Percentiles rank a stretch among this genome's conserved stretches.
Evolutionary conservation across 1,140 invertebrate genomes (phyloP).

Genomic region (Cherax quadricarinatus): DNA sequence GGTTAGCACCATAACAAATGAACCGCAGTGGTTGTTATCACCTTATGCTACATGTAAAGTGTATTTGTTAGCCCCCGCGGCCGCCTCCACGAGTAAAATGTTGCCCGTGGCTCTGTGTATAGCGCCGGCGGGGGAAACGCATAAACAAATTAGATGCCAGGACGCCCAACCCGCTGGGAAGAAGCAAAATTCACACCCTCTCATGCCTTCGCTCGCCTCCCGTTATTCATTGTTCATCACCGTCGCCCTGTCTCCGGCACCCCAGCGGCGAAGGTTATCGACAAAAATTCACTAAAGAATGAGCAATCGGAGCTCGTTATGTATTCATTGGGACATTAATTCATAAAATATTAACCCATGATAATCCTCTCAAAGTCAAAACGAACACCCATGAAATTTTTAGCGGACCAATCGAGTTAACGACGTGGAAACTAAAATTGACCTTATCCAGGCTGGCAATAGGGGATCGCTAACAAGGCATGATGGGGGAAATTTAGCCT

Average conservation of each 20-base stretch:
- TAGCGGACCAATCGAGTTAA: slow-evolving; percentile 52
- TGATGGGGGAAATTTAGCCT: slow-evolving; percentile 58
- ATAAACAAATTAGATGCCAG: slow-evolving; percentile 62
- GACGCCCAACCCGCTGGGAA: slow-evolving; percentile 46
- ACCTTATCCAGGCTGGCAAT: slow-evolving; percentile 56
- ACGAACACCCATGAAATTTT: slow-evolving; percentile 28
- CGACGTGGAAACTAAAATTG: slow-evolving; percentile 59
- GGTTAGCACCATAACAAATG: neutral
- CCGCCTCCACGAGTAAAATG: neutral
- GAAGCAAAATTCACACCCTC: slow-evolving; percentile 33
- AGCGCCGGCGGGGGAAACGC: slow-evolving; percentile 34
- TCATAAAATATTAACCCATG: slow-evolving; percentile 41
- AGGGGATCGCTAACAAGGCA: slow-evolving; percentile 58
- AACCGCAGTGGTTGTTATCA: neutral
- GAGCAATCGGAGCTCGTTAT: neutral
- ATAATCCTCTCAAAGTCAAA: slow-evolving; percentile 26
- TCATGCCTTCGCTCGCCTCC: slow-evolving; percentile 35
- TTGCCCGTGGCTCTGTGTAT: neutral
- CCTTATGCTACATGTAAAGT: slow-evolving; percentile 20
- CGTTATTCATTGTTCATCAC: slow-evolving; percentile 28
- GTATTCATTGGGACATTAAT: slow-evolving; percentile 54
- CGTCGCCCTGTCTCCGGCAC: neutral
- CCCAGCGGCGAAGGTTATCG: neutral
- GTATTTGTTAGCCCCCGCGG: slow-evolving; percentile 34
- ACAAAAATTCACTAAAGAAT: neutral